Evolutionary conservation across 2,797 vertebrate genomes (phyloP).

Genomic region (Cossypha heuglini): DNA sequence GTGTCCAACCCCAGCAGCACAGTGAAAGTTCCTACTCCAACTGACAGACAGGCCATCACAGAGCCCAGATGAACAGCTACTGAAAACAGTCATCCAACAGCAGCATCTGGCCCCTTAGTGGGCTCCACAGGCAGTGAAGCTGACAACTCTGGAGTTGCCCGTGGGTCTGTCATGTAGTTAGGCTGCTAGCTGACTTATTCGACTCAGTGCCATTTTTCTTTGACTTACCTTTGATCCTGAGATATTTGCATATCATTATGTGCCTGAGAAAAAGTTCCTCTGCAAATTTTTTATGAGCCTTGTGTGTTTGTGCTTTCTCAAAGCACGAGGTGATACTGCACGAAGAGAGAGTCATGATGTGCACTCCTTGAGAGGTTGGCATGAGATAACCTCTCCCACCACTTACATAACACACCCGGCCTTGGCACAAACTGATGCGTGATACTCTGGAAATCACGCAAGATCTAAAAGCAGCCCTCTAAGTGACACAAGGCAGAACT

Average conservation of each 20-base stretch:
- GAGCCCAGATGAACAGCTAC: not conserved
- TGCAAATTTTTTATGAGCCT: not conserved
- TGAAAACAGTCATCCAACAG: not conserved
- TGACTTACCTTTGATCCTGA: constrained; percentile 64
- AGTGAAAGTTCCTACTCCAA: not conserved
- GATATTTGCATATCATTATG: constrained; percentile 53
- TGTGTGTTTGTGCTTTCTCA: not conserved
- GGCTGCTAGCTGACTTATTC: constrained; percentile 31
- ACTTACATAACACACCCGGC: not conserved
- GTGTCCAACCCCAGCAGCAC: not conserved
- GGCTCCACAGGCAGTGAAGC: constrained; percentile 5
- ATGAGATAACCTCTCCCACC: not conserved
- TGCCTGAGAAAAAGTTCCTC: not conserved
- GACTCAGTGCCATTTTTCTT: constrained; percentile 49
- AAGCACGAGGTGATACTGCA: not conserved
- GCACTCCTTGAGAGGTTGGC: not conserved
- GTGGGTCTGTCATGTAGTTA: constrained; percentile 18
- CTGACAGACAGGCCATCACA: not conserved
- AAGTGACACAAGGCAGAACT: not conserved
- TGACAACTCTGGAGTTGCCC: constrained; percentile 53
- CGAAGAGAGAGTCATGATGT: not conserved
- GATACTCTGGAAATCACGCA: not conserved
- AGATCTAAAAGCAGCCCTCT: not conserved
- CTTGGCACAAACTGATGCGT: not conserved
- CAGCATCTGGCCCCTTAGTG: constrained; percentile 22